Base-by-base conservation (phyloP, 2,797 vertebrate species). In the Alcedo quadribrachys region DNA sequence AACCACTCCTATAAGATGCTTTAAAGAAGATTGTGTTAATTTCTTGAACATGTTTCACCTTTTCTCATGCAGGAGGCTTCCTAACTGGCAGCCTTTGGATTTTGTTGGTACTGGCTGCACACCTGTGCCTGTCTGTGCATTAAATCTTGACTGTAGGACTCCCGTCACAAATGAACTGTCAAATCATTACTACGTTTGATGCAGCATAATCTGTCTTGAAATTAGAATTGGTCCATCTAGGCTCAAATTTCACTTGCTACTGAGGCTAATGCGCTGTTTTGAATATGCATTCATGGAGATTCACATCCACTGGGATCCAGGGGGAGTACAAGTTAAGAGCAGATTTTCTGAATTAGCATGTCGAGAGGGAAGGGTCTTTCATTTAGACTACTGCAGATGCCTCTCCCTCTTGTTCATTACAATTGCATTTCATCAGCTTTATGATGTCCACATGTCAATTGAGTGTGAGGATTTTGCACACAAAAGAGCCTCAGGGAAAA, bases 401-500 rank as follows among this genome's bases (percentile, higher is more conserved):
- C 98, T 98, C 98, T 98, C 98, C 98, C 98, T 98, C 98, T 99
- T 98, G 99, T 99, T 99, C 99, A 99, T 99, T 99, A 99, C 99
- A 99, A 99, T 99, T 99, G 99, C 99, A 99, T 99, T 99, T 99
- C 99, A 99, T 99, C 99, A 99, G 99, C 99, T 99, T 99, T 99
- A 99, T 99, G 99, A 99, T 99, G 99, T 99, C 99, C 99, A 99
- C 99, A 99, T 99, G 99, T 99, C 99, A 99, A 99, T 99, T 99
- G 99, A 99, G 98, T 98, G 98, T 98, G 98, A 99, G 98, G 99
- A 98, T 99, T 99, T 98, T 99, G 98, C 99, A 99, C 99, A 99
- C 98, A 99, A 99, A 99, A 98, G 98, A 99, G 98, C 99, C 99
- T 99, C 98, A 98, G 99, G 99, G 99, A 99, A 99, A 99, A 99